Evolutionary conservation across 2,113 vertebrate genomes (phyloP).

Genomic region (Scomber japonicus): DNA sequence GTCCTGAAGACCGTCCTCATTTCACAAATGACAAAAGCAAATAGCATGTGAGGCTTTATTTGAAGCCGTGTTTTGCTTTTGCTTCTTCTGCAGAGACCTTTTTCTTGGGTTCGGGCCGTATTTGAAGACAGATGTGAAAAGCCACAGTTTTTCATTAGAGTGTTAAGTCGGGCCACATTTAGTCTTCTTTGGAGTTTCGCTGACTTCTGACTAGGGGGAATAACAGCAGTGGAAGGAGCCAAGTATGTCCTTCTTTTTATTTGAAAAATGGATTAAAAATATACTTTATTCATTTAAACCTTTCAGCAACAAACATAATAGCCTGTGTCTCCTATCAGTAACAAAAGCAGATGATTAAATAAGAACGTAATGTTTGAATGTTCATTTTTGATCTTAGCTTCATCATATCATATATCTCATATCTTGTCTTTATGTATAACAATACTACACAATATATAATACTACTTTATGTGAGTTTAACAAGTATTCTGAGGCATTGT

Average conservation of each 20-base stretch:
- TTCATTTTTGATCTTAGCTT: no score
- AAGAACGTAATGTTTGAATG: no score
- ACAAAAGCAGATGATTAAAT: no score
- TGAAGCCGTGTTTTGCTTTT: conserved; percentile 42
- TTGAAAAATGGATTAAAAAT: neutral
- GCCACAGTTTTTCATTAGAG: conserved; percentile 67
- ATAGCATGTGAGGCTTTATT: conserved; percentile 32
- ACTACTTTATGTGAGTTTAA: no score
- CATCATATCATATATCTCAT: no score
- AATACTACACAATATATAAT: no score
- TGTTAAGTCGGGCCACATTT: conserved; percentile 68
- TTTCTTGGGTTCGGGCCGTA: conserved; percentile 20
- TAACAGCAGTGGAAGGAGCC: neutral
- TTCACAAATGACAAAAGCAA: conserved; percentile 13
- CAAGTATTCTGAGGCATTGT: no score
- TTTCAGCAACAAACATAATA: neutral
- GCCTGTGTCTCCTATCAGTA: no score
- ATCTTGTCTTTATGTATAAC: no score
- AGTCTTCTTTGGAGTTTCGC: conserved; percentile 31
- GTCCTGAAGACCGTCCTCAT: conserved; percentile 7
- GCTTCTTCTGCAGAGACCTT: conserved; percentile 36
- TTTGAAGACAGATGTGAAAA: conserved; percentile 73
- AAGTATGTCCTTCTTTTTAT: neutral
- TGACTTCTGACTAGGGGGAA: conserved; percentile 18
- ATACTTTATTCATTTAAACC: neutral